Conservation (phyloP, 2,888 invertebrate genomes). For the Antitype chi region DNA sequence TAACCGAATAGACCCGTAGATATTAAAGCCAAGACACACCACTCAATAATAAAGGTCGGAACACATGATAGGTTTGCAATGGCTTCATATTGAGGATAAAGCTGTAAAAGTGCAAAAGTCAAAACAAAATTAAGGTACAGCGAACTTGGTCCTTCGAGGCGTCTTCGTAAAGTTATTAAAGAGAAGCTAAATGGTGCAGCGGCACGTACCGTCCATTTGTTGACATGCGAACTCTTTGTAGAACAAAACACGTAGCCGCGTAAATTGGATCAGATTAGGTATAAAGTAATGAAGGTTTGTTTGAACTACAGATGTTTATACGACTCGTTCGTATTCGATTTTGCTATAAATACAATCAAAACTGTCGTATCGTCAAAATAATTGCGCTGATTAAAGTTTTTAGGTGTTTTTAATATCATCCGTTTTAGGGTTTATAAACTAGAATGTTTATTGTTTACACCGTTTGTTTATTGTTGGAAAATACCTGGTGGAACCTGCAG, state of each 20-base stretch:
- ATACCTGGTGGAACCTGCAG: neutral
- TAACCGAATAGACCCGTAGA: neutral
- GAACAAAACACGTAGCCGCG: constrained; percentile 49
- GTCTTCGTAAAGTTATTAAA: constrained; percentile 37
- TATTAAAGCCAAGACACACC: neutral
- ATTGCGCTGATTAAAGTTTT: neutral
- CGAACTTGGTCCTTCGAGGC: constrained; percentile 49
- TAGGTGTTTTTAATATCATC: neutral
- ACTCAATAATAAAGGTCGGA: neutral
- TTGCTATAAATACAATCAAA: neutral
- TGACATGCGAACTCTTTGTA: constrained; percentile 47
- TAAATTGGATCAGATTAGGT: constrained; percentile 58
- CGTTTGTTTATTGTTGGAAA: neutral
- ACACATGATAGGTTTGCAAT: neutral
- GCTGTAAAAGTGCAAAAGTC: constrained; percentile 28
- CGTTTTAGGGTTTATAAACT: neutral
- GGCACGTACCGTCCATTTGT: constrained; percentile 56
- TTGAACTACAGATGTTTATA: constrained; percentile 21
- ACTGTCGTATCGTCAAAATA: neutral
- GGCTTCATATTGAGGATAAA: constrained; percentile 2
- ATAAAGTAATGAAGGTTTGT: constrained; percentile 52
- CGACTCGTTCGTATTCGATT: neutral
- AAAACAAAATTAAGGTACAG: constrained; percentile 42
- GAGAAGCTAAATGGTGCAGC: constrained; percentile 37
- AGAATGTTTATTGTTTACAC: neutral